These are phyloP conservation scores for Epinephelus awoara DNA, from an alignment of 2,797 vertebrate species.

Conservation along the genomic window DNA sequence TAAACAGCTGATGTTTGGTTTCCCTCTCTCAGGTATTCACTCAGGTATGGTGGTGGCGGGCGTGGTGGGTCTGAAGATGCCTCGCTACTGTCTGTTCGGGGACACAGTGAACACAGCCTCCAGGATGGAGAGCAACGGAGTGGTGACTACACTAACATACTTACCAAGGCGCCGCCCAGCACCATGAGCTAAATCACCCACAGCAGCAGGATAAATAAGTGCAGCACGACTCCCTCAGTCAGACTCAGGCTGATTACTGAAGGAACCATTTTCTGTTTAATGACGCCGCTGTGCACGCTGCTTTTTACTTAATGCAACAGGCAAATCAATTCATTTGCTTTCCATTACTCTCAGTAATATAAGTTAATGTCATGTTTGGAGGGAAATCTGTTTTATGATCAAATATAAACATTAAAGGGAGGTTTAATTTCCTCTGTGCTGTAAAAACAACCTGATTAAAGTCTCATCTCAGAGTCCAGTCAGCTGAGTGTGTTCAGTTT, in stretches of 20 bases:
- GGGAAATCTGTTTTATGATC: slow-evolving; percentile 26
- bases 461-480: no score
- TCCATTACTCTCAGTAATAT: slow-evolving; percentile 47
- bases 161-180: neutral
- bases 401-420: slow-evolving; percentile 17
- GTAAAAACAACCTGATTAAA: neutral
- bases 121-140: slow-evolving; percentile 86
- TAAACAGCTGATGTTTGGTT: neutral
- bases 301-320: slow-evolving; percentile 52
- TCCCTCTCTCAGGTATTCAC: slow-evolving; percentile 75
- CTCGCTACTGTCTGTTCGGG: slow-evolving; percentile 85
- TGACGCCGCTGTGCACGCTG: slow-evolving; percentile 24
- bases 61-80: slow-evolving; percentile 86
- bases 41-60: slow-evolving; percentile 86
- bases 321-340: slow-evolving; percentile 57
- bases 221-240: slow-evolving; percentile 9
- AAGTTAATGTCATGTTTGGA: slow-evolving; percentile 41
- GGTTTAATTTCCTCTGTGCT: slow-evolving; percentile 23
- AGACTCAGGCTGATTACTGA: slow-evolving; percentile 31
- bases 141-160: slow-evolving; percentile 72
- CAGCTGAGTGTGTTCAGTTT: neutral
- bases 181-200: slow-evolving; percentile 37
- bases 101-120: slow-evolving; percentile 86
- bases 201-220: slow-evolving; percentile 10
- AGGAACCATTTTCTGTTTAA: slow-evolving; percentile 48